Evolutionary conservation across 2,888 invertebrate genomes (phyloP).

Genomic region (Caenorhabditis wallacei): DNA sequence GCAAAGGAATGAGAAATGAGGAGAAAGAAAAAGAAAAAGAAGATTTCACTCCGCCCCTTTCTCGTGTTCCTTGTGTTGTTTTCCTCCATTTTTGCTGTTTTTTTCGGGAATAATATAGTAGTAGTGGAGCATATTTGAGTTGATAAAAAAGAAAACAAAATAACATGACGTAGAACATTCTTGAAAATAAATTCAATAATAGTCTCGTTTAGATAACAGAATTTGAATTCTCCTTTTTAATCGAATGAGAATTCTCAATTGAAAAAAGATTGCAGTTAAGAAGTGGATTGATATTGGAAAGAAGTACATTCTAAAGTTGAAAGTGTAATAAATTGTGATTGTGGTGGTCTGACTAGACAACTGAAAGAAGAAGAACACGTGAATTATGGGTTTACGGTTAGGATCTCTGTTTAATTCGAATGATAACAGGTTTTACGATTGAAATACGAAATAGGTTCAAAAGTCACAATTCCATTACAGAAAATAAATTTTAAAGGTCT

Average conservation of each 20-base stretch:
- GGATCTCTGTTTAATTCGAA: conserved; percentile 11
- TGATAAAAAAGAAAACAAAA: conserved; percentile 7
- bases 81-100: conserved; percentile 24
- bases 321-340: background rate
- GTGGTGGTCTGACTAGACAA: conserved; percentile 40
- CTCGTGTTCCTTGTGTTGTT: conserved; percentile 17
- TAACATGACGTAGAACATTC: background rate
- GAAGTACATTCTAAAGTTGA: conserved; percentile 9
- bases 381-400: background rate
- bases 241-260: background rate
- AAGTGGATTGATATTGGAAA: conserved; percentile 3
- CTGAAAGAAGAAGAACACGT: conserved; percentile 14
- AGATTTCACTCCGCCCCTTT: conserved; percentile 19
- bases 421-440: conserved; percentile 10
- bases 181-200: background rate
- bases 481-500: background rate
- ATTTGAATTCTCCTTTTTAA: too few species aligned
- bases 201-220: too few species aligned
- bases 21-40: conserved; percentile 10
- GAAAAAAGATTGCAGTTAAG: background rate
- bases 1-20: conserved; percentile 31
- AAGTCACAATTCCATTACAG: background rate
- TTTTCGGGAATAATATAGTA: conserved; percentile 34
- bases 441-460: conserved; percentile 13
- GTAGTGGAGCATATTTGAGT: background rate